These are phyloP conservation scores for Gallinago undulata DNA, from an alignment of 2,113 vertebrate genomes.

Conservation along the genomic window DNA sequence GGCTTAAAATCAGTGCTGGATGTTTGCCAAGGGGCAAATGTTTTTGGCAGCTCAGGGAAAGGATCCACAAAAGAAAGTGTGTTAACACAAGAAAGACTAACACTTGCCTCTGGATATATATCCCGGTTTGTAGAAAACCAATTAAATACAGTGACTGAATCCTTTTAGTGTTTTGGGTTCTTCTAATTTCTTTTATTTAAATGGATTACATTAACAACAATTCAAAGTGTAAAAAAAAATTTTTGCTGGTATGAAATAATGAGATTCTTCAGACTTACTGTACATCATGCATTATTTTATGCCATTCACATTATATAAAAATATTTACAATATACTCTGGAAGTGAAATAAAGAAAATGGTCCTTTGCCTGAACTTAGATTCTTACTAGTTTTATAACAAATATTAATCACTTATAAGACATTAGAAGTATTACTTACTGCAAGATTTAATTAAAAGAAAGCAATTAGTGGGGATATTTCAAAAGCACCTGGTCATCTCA, in stretches of 20 bases:
- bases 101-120: conserved; percentile 23
- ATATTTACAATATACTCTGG: neutral
- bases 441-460: neutral
- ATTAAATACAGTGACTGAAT: conserved; percentile 1
- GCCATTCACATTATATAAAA: neutral
- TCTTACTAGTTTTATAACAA: neutral
- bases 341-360: neutral
- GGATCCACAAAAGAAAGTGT: neutral
- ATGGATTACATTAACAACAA: neutral
- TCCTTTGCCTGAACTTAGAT: neutral
- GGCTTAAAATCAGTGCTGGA: conserved; percentile 37
- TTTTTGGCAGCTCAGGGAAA: conserved; percentile 26
- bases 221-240: neutral
- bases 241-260: neutral
- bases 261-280: neutral
- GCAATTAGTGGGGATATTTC: neutral
- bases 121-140: conserved; percentile 22
- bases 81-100: neutral
- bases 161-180: neutral
- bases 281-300: neutral
- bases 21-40: conserved; percentile 32
- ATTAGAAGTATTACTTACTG: neutral
- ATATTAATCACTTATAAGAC: neutral
- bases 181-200: neutral
- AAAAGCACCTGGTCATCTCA: neutral